phyloP scores from a whole-genome alignment of 2,113 vertebrate genomes.

The Crypturellus undulatus region DNA sequence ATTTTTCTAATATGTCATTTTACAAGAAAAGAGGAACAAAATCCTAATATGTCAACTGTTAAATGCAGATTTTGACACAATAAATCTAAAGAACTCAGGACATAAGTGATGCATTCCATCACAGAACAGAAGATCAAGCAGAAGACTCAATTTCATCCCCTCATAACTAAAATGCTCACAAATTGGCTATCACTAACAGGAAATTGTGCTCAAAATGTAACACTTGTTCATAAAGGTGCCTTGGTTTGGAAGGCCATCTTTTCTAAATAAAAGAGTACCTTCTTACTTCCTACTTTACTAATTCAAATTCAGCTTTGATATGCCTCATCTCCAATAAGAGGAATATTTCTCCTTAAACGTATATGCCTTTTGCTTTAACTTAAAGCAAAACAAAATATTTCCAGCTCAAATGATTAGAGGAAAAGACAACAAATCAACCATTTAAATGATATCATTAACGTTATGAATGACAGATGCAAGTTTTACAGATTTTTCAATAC shows the following conservation, averaged over 20 bases:
- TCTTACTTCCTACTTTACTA: background rate
- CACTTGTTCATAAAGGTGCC: background rate
- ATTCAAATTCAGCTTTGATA: background rate
- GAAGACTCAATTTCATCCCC: background rate
- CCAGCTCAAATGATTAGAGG: background rate
- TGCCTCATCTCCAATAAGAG: background rate
- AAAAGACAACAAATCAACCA: background rate
- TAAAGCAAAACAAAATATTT: background rate
- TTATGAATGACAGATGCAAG: background rate
- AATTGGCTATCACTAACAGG: background rate
- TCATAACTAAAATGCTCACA: background rate
- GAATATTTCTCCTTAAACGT: background rate
- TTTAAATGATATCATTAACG: background rate
- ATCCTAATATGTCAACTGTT: background rate
- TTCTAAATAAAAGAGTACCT: background rate
- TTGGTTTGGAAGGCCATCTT: background rate
- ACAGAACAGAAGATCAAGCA: background rate
- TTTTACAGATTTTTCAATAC: background rate
- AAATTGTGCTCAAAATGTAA: background rate
- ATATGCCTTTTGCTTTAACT: background rate
- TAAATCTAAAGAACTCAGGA: background rate
- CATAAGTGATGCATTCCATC: background rate
- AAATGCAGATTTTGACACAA: background rate
- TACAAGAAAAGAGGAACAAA: background rate
- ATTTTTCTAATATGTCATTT: background rate